Percentiles rank a stretch among this genome's conserved stretches.
Evolutionary conservation across 2,797 vertebrate species (phyloP).

Genomic region (Catamblyrhynchus diadema): DNA sequence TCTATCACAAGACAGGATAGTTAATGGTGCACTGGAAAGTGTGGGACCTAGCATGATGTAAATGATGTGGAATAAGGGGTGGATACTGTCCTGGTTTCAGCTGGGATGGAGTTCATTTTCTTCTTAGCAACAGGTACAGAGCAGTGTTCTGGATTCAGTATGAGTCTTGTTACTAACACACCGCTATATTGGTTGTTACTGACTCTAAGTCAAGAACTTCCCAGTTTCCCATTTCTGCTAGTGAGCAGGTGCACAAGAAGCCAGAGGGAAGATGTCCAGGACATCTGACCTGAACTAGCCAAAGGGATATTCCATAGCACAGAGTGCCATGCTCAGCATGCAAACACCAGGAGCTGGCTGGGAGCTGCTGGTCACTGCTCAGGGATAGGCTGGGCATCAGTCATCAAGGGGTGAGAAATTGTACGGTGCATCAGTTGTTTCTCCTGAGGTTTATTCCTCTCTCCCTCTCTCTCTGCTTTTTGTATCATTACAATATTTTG

Average conservation of each 20-base stretch:
- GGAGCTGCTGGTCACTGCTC: neutral
- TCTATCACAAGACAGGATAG: neutral
- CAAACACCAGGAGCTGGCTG: neutral
- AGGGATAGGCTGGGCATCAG: neutral
- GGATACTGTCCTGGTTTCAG: neutral
- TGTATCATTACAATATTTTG: neutral
- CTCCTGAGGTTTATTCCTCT: neutral
- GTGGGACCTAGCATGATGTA: neutral
- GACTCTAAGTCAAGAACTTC: neutral
- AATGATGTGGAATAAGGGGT: neutral
- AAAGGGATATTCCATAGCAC: neutral
- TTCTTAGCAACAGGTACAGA: neutral
- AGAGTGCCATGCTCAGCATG: neutral
- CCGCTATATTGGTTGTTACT: neutral
- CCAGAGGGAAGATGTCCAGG: neutral
- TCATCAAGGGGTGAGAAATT: neutral
- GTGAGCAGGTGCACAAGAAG: neutral
- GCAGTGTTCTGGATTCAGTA: neutral
- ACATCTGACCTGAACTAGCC: neutral
- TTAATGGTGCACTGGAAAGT: neutral
- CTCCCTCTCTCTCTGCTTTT: neutral
- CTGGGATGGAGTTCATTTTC: neutral
- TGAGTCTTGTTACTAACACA: neutral
- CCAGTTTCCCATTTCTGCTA: neutral
- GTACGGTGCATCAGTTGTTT: neutral